A percentile compares a stretch with the other conserved stretches of the same genome.
Evolutionary conservation across 2,113 vertebrate species (phyloP).

Genomic region (Addax nasomaculatus): DNA sequence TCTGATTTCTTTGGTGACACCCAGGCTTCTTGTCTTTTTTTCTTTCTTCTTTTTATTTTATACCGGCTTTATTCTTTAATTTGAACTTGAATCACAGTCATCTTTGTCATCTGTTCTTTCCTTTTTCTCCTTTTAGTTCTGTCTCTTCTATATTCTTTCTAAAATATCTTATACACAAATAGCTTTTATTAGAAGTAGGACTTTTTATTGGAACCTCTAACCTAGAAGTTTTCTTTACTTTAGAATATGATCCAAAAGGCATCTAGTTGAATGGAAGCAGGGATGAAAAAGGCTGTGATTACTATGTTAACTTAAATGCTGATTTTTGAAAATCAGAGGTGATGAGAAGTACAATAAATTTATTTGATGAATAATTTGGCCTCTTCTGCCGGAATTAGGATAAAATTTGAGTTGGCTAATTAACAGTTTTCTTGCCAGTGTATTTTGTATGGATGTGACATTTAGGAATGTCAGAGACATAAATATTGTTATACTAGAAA

Average conservation of each 20-base stretch:
- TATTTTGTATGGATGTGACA: not conserved
- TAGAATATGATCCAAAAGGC: not conserved
- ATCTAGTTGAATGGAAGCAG: not conserved
- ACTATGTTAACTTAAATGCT: not conserved
- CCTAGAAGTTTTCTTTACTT: not conserved
- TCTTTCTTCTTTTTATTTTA: not conserved
- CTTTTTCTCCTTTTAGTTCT: not conserved
- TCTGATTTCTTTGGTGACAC: conserved; percentile 1
- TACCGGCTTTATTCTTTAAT: conserved; percentile 6
- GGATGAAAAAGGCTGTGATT: not conserved
- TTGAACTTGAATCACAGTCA: not conserved
- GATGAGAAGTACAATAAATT: not conserved
- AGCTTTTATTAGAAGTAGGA: not conserved
- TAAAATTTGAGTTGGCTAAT: not conserved
- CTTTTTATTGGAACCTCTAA: not conserved
- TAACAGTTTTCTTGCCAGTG: not conserved
- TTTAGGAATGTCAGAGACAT: not conserved
- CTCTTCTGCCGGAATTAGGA: not conserved
- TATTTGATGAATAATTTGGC: not conserved
- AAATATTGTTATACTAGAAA: not conserved
- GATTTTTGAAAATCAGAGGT: not conserved
- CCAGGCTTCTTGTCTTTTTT: not conserved
- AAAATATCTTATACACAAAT: not conserved
- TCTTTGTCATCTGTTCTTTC: not conserved
- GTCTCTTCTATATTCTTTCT: conserved; percentile 34